Evolutionary conservation across 2,888 invertebrate genomes (phyloP).

Genomic region (Pristionchus japonicus): DNA sequence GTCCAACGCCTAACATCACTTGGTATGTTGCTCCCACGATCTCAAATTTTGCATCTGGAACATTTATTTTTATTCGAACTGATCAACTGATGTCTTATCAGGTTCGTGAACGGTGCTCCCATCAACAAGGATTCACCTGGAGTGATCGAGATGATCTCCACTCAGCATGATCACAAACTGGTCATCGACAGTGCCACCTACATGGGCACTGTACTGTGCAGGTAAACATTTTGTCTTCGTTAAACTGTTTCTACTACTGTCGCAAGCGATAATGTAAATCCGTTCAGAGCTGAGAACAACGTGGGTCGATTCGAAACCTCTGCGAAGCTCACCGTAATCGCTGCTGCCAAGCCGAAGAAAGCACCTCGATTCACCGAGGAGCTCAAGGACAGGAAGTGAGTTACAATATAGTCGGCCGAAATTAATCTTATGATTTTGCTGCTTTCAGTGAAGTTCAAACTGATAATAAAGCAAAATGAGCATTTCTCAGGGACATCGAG

Average conservation of each 20-base stretch:
- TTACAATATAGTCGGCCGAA: too few relatives aligned
- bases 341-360: slow-evolving; percentile 67
- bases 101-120: slow-evolving; percentile 44
- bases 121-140: slow-evolving; percentile 24
- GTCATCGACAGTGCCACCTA: slow-evolving; percentile 80
- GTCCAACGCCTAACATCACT: slow-evolving; percentile 71
- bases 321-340: slow-evolving; percentile 69
- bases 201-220: slow-evolving; percentile 72
- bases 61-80: too few relatives aligned
- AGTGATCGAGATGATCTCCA: slow-evolving; percentile 35
- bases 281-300: slow-evolving; percentile 68
- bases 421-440: background rate
- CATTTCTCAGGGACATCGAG: slow-evolving; percentile 57
- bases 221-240: slow-evolving; percentile 48
- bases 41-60: too few relatives aligned
- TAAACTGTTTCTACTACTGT: background rate
- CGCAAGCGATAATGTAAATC: too few relatives aligned
- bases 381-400: slow-evolving; percentile 79
- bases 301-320: slow-evolving; percentile 73
- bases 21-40: slow-evolving; percentile 78
- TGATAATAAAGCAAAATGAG: background rate
- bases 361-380: slow-evolving; percentile 69
- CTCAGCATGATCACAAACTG: slow-evolving; percentile 76
- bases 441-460: slow-evolving; percentile 50
- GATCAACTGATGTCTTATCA: too few relatives aligned